Percentiles rank a stretch among this genome's conserved stretches.
These are phyloP conservation scores for Cyclargus thomasi DNA, from an alignment of 1,140 invertebrate genomes.

Conservation along the genomic window DNA sequence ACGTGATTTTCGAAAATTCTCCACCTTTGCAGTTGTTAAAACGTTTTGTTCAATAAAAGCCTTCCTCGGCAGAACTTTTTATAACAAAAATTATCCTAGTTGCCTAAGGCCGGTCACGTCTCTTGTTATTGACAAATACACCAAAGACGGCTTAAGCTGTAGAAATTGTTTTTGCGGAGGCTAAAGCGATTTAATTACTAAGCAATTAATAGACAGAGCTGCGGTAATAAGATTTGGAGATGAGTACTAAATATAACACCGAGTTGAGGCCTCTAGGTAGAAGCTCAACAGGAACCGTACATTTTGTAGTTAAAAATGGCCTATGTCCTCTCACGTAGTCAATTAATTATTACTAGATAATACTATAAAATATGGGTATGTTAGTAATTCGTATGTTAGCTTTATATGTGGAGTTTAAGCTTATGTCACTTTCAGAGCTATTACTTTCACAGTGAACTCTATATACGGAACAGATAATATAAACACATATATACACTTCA, in stretches of 20 bases:
- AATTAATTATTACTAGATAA: too few relatives aligned
- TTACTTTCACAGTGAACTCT: too few relatives aligned
- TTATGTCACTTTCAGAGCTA: too few relatives aligned
- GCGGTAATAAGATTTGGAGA: background rate
- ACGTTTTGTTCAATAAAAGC: background rate
- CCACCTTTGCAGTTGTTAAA: background rate
- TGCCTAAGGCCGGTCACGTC: constrained; percentile 12
- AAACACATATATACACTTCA: too few relatives aligned
- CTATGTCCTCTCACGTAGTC: too few relatives aligned
- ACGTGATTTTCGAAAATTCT: background rate
- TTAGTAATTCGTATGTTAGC: too few relatives aligned
- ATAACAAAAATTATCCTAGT: constrained; percentile 8
- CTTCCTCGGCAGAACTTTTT: background rate
- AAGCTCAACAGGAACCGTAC: too few relatives aligned
- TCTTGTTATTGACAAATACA: background rate
- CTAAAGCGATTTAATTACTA: background rate
- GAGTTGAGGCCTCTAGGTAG: too few relatives aligned
- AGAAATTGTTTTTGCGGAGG: background rate
- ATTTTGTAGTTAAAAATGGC: too few relatives aligned
- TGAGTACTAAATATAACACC: background rate
- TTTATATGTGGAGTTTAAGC: too few relatives aligned
- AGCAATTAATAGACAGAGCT: background rate
- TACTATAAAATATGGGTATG: too few relatives aligned
- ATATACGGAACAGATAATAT: too few relatives aligned
- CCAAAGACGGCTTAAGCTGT: background rate